Percentiles rank a stretch among this genome's conserved stretches.
Evolutionary conservation across 2,888 invertebrate genomes (phyloP).

Genomic region (Athalia circularis): DNA sequence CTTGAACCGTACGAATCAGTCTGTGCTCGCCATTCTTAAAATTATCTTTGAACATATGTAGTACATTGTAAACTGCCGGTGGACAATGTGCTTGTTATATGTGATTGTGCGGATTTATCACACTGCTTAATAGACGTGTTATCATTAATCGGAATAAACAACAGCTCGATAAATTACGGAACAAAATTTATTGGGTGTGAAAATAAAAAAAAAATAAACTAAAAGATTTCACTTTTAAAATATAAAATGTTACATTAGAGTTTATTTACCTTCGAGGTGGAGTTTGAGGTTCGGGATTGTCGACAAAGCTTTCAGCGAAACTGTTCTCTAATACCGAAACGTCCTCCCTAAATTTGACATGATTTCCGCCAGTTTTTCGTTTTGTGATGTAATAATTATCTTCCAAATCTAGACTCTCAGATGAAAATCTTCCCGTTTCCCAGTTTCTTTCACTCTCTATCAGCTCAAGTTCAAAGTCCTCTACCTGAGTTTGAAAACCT

Average conservation of each 20-base stretch:
- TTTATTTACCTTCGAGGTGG: constrained; percentile 26
- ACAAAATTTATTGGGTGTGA: not conserved
- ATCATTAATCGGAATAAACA: not conserved
- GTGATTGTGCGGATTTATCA: not conserved
- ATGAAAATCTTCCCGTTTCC: constrained; percentile 51
- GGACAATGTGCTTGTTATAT: too few relatives aligned
- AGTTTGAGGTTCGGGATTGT: constrained; percentile 23
- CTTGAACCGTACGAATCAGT: constrained; percentile 9
- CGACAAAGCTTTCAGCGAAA: constrained; percentile 40
- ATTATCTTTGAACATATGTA: too few relatives aligned
- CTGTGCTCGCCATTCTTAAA: not conserved
- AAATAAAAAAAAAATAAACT: not conserved
- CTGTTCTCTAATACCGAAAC: constrained; percentile 16
- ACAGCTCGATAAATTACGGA: too few relatives aligned
- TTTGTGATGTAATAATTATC: constrained; percentile 36
- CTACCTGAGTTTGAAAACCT: constrained; percentile 64
- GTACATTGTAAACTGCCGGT: too few relatives aligned
- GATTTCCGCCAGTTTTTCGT: constrained; percentile 30
- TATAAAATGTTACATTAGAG: not conserved
- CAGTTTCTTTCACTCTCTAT: constrained; percentile 62
- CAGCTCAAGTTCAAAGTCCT: constrained; percentile 72
- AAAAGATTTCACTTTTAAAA: not conserved
- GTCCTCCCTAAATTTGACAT: constrained; percentile 44
- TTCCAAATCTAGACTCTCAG: constrained; percentile 47
- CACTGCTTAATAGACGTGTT: not conserved